Percentiles rank a stretch among this genome's conserved stretches.
Conservation (phyloP, 2,113 vertebrate species). For the Callaeas wilsoni region DNA sequence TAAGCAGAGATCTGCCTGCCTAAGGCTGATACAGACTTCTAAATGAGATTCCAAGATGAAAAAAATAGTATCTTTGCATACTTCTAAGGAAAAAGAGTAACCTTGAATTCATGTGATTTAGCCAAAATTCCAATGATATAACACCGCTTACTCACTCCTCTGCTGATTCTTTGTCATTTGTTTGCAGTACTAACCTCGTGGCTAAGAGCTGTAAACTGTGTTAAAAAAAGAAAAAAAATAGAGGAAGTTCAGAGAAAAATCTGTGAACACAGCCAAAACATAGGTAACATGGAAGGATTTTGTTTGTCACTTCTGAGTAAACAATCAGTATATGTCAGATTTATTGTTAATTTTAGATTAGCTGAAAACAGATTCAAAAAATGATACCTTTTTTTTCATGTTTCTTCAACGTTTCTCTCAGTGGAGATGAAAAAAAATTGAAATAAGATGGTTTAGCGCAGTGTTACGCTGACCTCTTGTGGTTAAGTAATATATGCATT, state of each 20-base stretch:
- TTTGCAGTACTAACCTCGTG: not conserved
- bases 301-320: not conserved
- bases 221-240: not conserved
- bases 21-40: not conserved
- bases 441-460: not conserved
- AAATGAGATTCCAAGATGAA: not conserved
- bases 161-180: constrained; percentile 44
- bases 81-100: not conserved
- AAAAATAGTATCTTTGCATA: not conserved
- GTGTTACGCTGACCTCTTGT: constrained; percentile 59
- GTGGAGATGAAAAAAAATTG: not conserved
- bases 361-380: not conserved
- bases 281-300: not conserved
- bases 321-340: not conserved
- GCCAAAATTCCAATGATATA: not conserved
- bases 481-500: not conserved
- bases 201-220: not conserved
- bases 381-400: not conserved
- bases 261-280: not conserved
- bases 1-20: not conserved
- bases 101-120: not conserved
- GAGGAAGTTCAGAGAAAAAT: not conserved
- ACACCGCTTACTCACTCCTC: constrained; percentile 24
- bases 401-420: not conserved
- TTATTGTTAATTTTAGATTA: not conserved